Evolutionary conservation across 1,140 invertebrate species (phyloP), one percentile per base, ranked within the genome.

Genomic region (Pissodes strobi): DNA sequence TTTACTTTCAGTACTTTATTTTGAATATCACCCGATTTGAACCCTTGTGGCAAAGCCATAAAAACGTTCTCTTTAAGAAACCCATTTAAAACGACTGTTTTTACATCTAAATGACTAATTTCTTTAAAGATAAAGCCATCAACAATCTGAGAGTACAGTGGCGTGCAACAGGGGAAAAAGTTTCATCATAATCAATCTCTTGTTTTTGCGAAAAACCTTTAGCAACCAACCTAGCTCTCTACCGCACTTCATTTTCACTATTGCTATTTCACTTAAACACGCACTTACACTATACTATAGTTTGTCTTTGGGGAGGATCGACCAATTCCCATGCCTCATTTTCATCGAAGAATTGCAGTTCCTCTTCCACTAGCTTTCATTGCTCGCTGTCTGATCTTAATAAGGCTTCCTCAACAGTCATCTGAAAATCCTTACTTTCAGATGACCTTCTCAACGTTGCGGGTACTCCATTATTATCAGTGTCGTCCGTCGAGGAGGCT

Each of bases 41-140:
- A 65, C 60, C 52, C 64, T 38, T 71, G 55, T 27, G 73, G 65
- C 65, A 71, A 70, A 25, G 66, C 63, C 73, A 74, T 74, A 58
- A 72, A 79, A 15, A 79, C 67, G 49, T 62, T 68, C 68, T 79
- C 73, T 18, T 72, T 52, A 41, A 80, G 59, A 13, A 62, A 49
- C 8, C 73, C 73, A 66, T 79, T 72, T 19, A 79, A 66, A 64
- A 75, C 80, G 5, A 76, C 78, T n/a, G 78, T 79, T 19, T 61
- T 67, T 15, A 79, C 73, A 69, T 79, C 76, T 27, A 77, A 64
- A 59, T 78, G 71, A 6, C n/a, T 48, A 2, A 74, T 66, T 10
- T 63, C 58, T 59, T 60, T 21, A 69, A 65, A 25, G 73, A 56
- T 39, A 74, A 59, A 8, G 67, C 71, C 39, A 73, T 51, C 15